Conservation (phyloP, 2,797 vertebrate genomes). For the Heterohyrax brucei region DNA sequence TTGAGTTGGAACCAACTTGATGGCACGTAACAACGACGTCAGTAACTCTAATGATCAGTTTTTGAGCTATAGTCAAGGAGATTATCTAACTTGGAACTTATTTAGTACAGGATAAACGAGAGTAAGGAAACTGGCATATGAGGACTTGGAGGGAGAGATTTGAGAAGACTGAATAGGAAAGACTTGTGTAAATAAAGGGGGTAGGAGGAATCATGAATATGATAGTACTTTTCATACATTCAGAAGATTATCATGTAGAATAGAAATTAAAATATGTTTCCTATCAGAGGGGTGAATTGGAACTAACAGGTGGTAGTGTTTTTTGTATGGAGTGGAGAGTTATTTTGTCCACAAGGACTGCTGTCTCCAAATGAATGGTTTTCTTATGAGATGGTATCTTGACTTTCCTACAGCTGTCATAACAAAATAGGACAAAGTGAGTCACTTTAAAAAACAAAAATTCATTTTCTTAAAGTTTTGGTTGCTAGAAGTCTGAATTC, state of each 20-base stretch:
- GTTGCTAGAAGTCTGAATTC: no score
- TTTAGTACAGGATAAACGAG: not conserved
- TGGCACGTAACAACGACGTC: no score
- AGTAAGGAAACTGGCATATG: not conserved
- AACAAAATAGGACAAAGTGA: no score
- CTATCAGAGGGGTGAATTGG: not conserved
- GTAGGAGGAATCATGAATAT: not conserved
- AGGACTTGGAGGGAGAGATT: not conserved
- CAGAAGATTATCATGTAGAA: not conserved
- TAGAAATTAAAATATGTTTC: conserved; percentile 31
- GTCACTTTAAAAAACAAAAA: no score
- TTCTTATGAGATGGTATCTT: not conserved
- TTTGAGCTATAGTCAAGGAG: conserved; percentile 26
- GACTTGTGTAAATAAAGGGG: not conserved
- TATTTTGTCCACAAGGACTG: conserved; percentile 25
- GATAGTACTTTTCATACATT: not conserved
- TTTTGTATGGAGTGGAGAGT: conserved; percentile 34
- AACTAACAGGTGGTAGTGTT: not conserved
- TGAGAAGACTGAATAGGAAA: not conserved
- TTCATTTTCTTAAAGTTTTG: no score
- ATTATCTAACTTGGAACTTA: not conserved
- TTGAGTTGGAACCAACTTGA: no score
- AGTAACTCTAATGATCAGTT: conserved; percentile 10
- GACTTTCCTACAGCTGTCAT: not conserved
- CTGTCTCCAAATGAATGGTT: not conserved